Base-by-base conservation (phyloP, 1,140 invertebrate genomes). In the Homarus americanus region DNA sequence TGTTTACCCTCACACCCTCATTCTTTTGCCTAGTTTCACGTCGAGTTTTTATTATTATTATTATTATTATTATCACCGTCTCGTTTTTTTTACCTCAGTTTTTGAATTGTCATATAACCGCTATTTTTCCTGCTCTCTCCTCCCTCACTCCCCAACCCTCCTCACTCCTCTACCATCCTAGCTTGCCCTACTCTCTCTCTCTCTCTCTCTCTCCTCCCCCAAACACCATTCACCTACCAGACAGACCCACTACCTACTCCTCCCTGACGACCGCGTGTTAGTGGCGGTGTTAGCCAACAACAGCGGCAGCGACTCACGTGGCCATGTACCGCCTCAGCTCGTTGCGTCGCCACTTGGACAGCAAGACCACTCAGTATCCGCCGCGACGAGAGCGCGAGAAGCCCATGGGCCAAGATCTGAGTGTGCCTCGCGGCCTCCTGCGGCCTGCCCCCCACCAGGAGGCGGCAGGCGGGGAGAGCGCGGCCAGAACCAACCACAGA, bases 321-420 rank as follows among this genome's bases (percentile, higher is more conserved):
- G 80, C 53, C 66, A 85, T 85, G 83, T 85, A 85, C 72, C 69
- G 83, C 10, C 69, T 85, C 4, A 85, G 83, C 41, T 44, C 66
- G 9, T 40, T 85, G 32, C 83, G 83, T 32, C 83, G 83, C 83
- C 83, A 85, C 32, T 73, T 85, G 83, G 83, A 85, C 72, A 85
- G 66, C 83, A 85, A 85, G n/a, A 85, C 66, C 0, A 85, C 2
- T 36, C 83, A 85, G 83, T 85, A 75, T 32, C 80, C 80, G 7
- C 41, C 44, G n/a, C 63, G 82, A 66, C 28, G 63, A 69, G 83
- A 85, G 69, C 83, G 83, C 28, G 83, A 85, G 36, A 79, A 80
- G 76, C 75, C 63, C 53, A 87, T 87, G 85, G 85, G 85, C 36
- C 85, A 87, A n/a, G 85, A 87, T 15, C 20, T 66, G 36, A 87